Evolutionary conservation across 2,113 vertebrate species (phyloP).

Genomic region (Tenrec ecaudatus): DNA sequence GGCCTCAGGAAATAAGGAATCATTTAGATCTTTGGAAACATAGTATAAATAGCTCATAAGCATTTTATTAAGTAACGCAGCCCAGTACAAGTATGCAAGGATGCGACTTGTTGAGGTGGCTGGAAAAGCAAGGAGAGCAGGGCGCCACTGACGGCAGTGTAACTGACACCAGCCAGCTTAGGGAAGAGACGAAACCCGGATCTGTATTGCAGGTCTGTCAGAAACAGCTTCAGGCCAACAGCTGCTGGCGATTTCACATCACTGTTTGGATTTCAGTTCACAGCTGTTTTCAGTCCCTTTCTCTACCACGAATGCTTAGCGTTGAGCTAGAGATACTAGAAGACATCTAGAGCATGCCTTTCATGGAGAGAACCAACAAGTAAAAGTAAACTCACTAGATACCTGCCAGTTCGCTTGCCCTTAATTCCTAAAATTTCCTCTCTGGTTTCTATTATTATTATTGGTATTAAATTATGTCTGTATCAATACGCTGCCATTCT

Average conservation of each 20-base stretch:
- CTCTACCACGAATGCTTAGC: background rate
- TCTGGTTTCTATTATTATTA: background rate
- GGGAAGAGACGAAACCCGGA: background rate
- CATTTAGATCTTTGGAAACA: constrained; percentile 60
- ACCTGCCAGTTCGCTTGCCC: background rate
- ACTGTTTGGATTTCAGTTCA: background rate
- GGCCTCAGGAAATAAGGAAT: constrained; percentile 37
- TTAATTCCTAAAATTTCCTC: background rate
- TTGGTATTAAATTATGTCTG: background rate
- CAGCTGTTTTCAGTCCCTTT: background rate
- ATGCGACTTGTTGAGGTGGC: background rate
- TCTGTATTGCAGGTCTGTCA: background rate
- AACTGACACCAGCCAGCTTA: background rate
- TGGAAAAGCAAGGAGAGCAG: background rate
- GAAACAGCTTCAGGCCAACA: background rate
- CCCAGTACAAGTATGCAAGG: background rate
- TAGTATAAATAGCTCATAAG: constrained; percentile 57
- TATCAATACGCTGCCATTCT: background rate
- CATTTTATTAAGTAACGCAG: constrained; percentile 51
- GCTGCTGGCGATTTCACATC: background rate
- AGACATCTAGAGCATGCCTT: background rate
- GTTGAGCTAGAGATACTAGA: background rate
- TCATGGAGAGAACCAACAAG: background rate
- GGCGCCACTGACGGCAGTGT: background rate
- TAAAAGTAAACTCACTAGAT: background rate